Conservation (phyloP, 2,113 vertebrate species). For the Diadophis punctatus region DNA sequence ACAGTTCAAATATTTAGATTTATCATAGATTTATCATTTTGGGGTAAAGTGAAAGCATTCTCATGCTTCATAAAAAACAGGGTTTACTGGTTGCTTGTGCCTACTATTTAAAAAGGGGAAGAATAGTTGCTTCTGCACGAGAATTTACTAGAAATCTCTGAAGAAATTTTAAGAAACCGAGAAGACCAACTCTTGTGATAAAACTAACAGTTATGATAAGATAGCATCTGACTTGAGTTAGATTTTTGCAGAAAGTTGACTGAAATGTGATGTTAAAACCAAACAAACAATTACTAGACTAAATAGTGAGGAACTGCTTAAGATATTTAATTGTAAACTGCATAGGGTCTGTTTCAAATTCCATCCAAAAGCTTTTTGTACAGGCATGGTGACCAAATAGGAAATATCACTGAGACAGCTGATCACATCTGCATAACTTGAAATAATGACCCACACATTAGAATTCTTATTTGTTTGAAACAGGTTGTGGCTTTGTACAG, state of each 20-base stretch:
- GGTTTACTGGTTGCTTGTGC: not conserved
- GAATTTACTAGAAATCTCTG: not conserved
- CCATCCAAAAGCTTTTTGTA: not conserved
- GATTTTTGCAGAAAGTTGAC: not conserved
- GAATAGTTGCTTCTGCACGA: not conserved
- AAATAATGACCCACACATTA: not conserved
- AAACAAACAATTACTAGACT: not conserved
- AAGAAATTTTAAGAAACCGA: not conserved
- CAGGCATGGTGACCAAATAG: not conserved
- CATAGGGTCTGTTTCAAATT: not conserved
- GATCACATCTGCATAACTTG: not conserved
- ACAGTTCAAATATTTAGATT: not conserved
- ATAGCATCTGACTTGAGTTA: not conserved
- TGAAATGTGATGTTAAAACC: not conserved
- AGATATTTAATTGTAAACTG: not conserved
- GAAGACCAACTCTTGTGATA: not conserved
- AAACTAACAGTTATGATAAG: not conserved
- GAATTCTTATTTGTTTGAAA: not conserved
- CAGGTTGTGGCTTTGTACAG: not conserved
- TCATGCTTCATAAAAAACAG: not conserved
- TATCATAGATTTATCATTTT: not conserved
- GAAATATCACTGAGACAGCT: not conserved
- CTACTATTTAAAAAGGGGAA: not conserved
- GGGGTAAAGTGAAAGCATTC: not conserved
- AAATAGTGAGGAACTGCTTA: not conserved